These are phyloP conservation scores for Psilanteris sp. DNA, from an alignment of 1,140 invertebrate species.

Conservation along the genomic window DNA sequence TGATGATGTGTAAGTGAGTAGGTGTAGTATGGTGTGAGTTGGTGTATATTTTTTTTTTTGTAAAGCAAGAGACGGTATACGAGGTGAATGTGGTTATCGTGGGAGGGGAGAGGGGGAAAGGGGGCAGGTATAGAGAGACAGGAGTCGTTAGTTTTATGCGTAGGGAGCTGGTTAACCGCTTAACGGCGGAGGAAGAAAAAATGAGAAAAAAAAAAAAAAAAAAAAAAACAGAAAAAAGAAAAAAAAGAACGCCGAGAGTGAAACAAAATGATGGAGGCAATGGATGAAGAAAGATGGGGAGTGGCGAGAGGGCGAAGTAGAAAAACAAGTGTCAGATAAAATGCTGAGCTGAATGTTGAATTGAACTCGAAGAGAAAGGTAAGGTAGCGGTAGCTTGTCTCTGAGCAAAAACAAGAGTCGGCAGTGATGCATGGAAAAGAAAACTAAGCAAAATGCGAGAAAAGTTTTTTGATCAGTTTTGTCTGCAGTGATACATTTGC, in stretches of 20 bases:
- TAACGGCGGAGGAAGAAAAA: slow-evolving; percentile 61
- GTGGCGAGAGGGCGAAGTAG: slow-evolving; percentile 41
- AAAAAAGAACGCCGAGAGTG: slow-evolving; percentile 39
- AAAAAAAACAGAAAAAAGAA: slow-evolving; percentile 22
- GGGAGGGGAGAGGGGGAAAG: too few species aligned
- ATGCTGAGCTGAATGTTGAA: slow-evolving; percentile 39
- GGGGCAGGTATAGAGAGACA: too few species aligned
- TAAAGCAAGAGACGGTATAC: too few species aligned
- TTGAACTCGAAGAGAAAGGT: slow-evolving; percentile 20
- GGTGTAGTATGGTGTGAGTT: too few species aligned
- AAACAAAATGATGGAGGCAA: slow-evolving; percentile 53
- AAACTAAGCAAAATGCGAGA: slow-evolving; percentile 7
- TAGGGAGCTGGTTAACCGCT: slow-evolving; percentile 79
- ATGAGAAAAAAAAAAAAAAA: slow-evolving; percentile 31
- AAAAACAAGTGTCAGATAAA: slow-evolving; percentile 62
- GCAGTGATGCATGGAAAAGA: slow-evolving; percentile 23
- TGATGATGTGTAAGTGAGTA: too few species aligned
- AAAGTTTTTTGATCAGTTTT: slow-evolving; percentile 47
- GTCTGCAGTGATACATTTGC: slow-evolving; percentile 23
- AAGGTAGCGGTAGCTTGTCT: slow-evolving; percentile 16
- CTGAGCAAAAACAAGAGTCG: slow-evolving; percentile 26
- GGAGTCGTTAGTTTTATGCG: slow-evolving; percentile 73
- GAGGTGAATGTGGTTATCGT: too few species aligned
- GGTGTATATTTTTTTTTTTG: too few species aligned
- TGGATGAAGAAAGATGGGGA: slow-evolving; percentile 49